Evolutionary conservation across 1,140 invertebrate genomes (phyloP), one percentile per base, ranked within the genome.

Genomic region (Parasteatoda tepidariorum): DNA sequence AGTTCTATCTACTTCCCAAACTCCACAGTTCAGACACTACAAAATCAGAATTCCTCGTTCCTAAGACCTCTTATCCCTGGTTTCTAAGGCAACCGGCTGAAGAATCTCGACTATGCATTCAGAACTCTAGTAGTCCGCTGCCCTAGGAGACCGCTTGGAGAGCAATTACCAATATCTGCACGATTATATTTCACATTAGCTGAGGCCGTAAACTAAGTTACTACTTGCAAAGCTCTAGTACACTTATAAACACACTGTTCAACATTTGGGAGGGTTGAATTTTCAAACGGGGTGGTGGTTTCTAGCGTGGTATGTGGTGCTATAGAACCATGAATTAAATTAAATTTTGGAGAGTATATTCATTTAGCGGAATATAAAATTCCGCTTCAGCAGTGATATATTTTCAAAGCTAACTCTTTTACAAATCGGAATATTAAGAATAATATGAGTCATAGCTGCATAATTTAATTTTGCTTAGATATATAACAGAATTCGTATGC

Each of bases 71-170:
- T 24, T n/a, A 18, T 7, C 31, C 48, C 48, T 48, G 2, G 75
- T 68, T 57, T 67, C 64, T 68, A 76, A 57, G 62, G 48, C 48
- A 79, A 68, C 75, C 62, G 9, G n/a, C 18, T 64, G n/a, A 79
- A 79, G 75, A 79, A 79, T 79, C 62, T 22, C 24, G 48, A 68
- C 75, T 57, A 79, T 79, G 75, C 48, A 41, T 30, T 57, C 2
- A 15, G 48, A 54, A 18, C 26, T 64, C 31, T 22, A 64, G 5
- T 55, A 48, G 7, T 74, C 74, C 64, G 33, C 28, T 30, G 26
- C 30, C 41, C 62, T 24, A 54, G 34, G 28, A 57, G 54, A 79
- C 28, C 34, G n/a, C 30, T 24, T 31, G 31, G 26, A 59, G 64
- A 68, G 48, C 64, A 79, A 79, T 79, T 79, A 79, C 62, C 34